Percentiles rank a stretch among this genome's conserved stretches.
phyloP scores from a whole-genome alignment of 2,113 vertebrate species.

The Corvus hawaiiensis region DNA sequence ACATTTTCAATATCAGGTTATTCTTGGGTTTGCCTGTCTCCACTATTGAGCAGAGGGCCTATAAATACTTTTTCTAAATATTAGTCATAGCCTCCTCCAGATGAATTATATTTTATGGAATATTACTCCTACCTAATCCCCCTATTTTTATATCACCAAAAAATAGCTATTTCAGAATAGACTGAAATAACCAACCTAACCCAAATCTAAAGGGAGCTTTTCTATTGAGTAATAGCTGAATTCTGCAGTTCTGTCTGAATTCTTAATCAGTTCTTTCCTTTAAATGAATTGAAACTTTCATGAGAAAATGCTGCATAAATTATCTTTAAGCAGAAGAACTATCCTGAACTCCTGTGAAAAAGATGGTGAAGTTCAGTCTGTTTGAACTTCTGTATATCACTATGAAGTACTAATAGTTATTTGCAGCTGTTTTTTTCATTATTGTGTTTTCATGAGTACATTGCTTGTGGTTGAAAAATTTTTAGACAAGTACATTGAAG shows the following conservation, averaged over 20 bases:
- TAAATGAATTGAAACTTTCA: not conserved
- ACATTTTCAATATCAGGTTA: not conserved
- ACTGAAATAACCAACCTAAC: conserved; percentile 18
- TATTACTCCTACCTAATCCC: conserved; percentile 44
- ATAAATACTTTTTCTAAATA: conserved; percentile 41
- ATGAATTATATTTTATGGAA: conserved; percentile 39
- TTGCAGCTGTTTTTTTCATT: not conserved
- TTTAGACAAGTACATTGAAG: not conserved
- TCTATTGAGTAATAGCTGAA: not conserved
- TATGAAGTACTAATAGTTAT: not conserved
- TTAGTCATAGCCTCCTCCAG: conserved; percentile 48
- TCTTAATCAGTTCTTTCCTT: not conserved
- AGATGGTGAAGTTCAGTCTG: not conserved
- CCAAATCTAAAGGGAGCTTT: not conserved
- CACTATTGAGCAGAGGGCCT: not conserved
- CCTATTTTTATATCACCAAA: conserved; percentile 45
- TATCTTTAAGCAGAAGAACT: not conserved
- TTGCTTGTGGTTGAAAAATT: not conserved
- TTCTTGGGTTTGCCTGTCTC: not conserved
- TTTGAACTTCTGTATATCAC: not conserved
- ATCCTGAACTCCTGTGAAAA: not conserved
- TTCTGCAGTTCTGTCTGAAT: conserved; percentile 2
- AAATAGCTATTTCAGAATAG: conserved; percentile 6
- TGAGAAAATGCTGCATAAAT: not conserved
- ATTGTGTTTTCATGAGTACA: not conserved